Conservation (phyloP, 1,140 invertebrate genomes). For the Sminthurinus signatus region DNA sequence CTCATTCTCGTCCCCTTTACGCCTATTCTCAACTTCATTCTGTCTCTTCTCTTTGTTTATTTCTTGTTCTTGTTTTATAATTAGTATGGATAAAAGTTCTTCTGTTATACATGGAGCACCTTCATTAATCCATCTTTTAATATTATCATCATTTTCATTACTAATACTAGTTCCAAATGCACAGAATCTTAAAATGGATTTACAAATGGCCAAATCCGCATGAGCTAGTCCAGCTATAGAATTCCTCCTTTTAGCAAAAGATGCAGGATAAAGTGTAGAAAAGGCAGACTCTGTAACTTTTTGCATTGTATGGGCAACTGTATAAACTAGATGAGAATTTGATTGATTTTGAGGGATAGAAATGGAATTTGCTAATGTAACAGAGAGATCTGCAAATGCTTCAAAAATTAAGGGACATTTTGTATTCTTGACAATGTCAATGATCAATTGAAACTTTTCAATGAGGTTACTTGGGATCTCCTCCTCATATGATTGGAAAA, state of each 20-base stretch:
- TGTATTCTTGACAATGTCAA: conserved; percentile 5
- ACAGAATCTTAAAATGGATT: not conserved
- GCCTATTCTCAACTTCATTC: too few relatives aligned
- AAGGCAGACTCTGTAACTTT: not conserved
- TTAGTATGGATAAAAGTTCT: too few relatives aligned
- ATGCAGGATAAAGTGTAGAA: not conserved
- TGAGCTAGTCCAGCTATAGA: conserved; percentile 13
- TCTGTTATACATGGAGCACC: not conserved
- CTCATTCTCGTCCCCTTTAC: too few relatives aligned
- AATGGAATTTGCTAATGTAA: not conserved
- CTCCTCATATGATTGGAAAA: not conserved
- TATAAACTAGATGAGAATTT: not conserved
- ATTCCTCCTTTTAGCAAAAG: not conserved
- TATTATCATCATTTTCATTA: not conserved
- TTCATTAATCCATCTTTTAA: not conserved
- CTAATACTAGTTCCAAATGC: too few relatives aligned
- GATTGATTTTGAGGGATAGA: too few relatives aligned
- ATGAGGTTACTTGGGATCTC: not conserved
- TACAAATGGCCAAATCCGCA: conserved; percentile 9
- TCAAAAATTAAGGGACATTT: conserved; percentile 16
- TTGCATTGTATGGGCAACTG: conserved; percentile 1
- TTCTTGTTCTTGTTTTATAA: too few relatives aligned
- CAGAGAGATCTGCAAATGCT: conserved; percentile 10
- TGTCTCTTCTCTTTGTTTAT: too few relatives aligned
- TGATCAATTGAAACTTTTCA: not conserved